Evolutionary conservation across 1,140 invertebrate genomes (phyloP), one percentile per base, ranked within the genome.

Genomic region (Nymphalis io): DNA sequence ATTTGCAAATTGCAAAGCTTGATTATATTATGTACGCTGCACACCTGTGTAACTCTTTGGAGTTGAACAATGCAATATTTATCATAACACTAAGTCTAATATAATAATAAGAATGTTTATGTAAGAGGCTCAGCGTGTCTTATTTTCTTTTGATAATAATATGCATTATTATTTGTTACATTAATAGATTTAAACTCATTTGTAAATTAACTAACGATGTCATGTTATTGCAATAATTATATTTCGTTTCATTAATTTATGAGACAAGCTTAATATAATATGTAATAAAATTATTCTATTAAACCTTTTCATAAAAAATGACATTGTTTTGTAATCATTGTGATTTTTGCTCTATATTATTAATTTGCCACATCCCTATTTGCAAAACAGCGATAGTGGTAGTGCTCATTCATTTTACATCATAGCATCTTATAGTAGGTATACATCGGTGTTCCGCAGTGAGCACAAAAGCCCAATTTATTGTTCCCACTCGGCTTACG

Each of bases 381-480:
- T n/a, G n/a, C n/a, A 42, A 51, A 51, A 33, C 1, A 4, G 46
- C 3, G n/a, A 21, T 53, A 21, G 23, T 21, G 12, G 12, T 55
- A 55, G 11, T 27, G 23, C 12, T 55, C 51, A 55, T 55, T 55
- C 51, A 27, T 55, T 55, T 55, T 1, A 55, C 13, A 44, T 13
- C 40, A 60, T 60, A 63, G 46, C 38, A 59, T 23, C 51, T 15
- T n/a, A 55, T 8, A 55, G 51, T 27, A 55, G 23, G 27, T 23
- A 57, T 33, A 51, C 46, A 55, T 64, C 42, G 27, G 27, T 40
- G 55, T 63, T 57, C 59, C 60, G 68, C 21, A 73, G 68, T 60
- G 69, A 75, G 60, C 70, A 81, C 74, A 81, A 82, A 79, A 76
- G 74, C 74, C 65, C 70, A 80, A 77, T 82, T 83, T 83, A 82